These are phyloP conservation scores for Anoplolepis gracilipes DNA, from an alignment of 1,140 invertebrate species.

Conservation along the genomic window DNA sequence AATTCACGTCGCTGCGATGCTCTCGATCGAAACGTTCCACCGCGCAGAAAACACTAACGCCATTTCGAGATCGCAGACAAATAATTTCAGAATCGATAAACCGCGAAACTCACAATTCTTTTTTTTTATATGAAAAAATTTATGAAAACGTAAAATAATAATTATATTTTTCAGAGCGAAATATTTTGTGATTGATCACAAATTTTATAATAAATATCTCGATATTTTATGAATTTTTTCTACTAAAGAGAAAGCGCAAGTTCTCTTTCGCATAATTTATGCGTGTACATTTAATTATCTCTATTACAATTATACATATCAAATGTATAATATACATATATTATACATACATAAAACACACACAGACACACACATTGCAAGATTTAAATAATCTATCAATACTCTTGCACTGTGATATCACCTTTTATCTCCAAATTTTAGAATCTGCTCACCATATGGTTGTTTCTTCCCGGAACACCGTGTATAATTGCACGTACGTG, in stretches of 20 bases:
- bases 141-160: not conserved
- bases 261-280: not conserved
- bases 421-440: not conserved
- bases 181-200: not conserved
- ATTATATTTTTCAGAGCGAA: not conserved
- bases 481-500: conserved; percentile 43
- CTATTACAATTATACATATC: not conserved
- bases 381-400: not conserved
- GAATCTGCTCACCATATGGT: not conserved
- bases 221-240: not conserved
- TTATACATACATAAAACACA: too few relatives aligned
- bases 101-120: not conserved
- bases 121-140: not conserved
- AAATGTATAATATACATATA: not conserved
- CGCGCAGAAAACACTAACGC: conserved; percentile 42
- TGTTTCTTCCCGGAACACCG: conserved; percentile 24
- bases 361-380: not conserved
- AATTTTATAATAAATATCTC: not conserved
- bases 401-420: too few relatives aligned
- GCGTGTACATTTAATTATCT: not conserved
- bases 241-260: not conserved
- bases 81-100: conserved; percentile 40
- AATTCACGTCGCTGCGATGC: conserved; percentile 47
- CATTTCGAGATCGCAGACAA: conserved; percentile 17
- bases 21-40: conserved; percentile 23